Evolutionary conservation across 2,113 vertebrate species (phyloP).

Genomic region (Capreolus pygargus): DNA sequence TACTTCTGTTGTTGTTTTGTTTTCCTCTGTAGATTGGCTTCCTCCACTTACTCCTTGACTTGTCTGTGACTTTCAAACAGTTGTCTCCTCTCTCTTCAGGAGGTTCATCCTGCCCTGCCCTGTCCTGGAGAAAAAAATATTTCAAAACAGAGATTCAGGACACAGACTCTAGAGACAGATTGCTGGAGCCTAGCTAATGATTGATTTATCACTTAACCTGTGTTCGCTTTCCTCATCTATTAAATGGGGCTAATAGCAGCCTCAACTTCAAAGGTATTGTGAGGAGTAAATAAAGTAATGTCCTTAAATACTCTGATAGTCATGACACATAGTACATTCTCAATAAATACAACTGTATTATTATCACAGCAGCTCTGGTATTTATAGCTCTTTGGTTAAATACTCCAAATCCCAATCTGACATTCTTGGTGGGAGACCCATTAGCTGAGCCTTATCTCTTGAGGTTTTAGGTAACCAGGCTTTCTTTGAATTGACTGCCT

Average conservation of each 20-base stretch:
- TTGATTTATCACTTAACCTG: background rate
- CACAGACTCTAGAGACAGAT: background rate
- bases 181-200: background rate
- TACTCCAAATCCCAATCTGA: background rate
- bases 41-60: background rate
- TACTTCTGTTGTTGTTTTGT: background rate
- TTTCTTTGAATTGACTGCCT: background rate
- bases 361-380: background rate
- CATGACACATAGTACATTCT: background rate
- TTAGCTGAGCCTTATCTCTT: background rate
- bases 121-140: background rate
- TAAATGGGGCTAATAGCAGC: background rate
- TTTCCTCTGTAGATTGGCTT: background rate
- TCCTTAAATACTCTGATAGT: background rate
- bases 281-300: background rate
- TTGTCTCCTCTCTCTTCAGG: background rate
- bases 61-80: background rate
- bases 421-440: background rate
- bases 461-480: background rate
- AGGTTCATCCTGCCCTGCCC: background rate
- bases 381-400: background rate
- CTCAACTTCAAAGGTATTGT: background rate
- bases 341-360: background rate
- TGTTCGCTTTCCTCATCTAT: background rate
- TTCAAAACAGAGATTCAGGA: background rate